phyloP scores from a whole-genome alignment of 1,140 invertebrate genomes.

The Oryctes rhinoceros region DNA sequence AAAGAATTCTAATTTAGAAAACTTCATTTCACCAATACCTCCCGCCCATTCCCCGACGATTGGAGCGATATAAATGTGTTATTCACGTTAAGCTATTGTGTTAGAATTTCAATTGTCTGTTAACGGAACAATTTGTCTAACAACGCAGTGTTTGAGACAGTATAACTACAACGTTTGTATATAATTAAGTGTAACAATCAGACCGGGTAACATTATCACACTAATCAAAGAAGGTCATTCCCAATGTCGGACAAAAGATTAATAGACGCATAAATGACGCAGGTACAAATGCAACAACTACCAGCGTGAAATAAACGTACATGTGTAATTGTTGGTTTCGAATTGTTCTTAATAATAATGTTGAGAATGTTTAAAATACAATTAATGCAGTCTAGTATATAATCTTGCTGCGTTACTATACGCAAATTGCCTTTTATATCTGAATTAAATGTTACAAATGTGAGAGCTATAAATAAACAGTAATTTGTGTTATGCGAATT shows the following conservation, averaged over 20 bases:
- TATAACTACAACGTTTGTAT: background rate
- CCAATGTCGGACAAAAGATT: conserved; percentile 19
- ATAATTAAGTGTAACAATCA: background rate
- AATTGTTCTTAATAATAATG: conserved; percentile 16
- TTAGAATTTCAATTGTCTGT: conserved; percentile 23
- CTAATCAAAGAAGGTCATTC: conserved; percentile 18
- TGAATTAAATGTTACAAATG: conserved; percentile 2
- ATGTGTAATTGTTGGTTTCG: conserved; percentile 8
- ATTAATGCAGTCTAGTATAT: conserved; percentile 20
- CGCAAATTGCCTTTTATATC: background rate
- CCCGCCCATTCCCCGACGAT: background rate
- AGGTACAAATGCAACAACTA: background rate
- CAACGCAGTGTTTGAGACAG: background rate
- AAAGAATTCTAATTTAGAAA: conserved; percentile 26
- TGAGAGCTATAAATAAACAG: background rate
- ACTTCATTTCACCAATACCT: conserved; percentile 5
- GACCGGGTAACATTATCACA: background rate
- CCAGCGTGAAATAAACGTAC: background rate
- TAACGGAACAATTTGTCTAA: background rate
- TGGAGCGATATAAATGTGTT: conserved; percentile 7
- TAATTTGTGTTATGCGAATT: background rate
- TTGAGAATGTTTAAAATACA: conserved; percentile 20
- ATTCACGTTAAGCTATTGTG: background rate
- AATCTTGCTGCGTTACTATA: background rate
- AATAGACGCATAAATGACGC: background rate